These are phyloP conservation scores for Venustaconcha ellipsiformis DNA, from an alignment of 1,140 invertebrate species.

Conservation along the genomic window DNA sequence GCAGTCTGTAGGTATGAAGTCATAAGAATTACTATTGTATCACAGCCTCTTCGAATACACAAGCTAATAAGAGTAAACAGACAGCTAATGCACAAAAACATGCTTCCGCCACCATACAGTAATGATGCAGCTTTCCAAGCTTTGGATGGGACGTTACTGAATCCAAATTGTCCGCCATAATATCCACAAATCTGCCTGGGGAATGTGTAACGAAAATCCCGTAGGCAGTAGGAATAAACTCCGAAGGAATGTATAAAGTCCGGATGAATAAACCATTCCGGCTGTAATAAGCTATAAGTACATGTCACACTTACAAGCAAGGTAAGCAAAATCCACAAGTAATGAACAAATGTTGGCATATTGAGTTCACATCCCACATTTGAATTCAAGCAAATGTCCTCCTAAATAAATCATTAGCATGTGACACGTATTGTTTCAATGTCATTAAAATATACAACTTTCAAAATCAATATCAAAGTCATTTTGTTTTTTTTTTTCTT, in stretches of 20 bases:
- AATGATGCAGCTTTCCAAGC: slow-evolving; percentile 60
- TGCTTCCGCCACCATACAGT: slow-evolving; percentile 59
- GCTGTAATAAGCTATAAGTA: slow-evolving; percentile 58
- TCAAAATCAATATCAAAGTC: no score
- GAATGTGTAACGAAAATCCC: slow-evolving; percentile 1
- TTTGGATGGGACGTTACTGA: slow-evolving; percentile 47
- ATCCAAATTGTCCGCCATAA: slow-evolving; percentile 53
- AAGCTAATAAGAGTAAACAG: slow-evolving; percentile 33
- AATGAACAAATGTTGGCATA: slow-evolving; percentile 19
- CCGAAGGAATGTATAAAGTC: slow-evolving; percentile 44
- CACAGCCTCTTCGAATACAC: slow-evolving; percentile 19
- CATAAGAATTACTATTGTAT: slow-evolving; percentile 21
- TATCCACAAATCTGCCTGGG: slow-evolving; percentile 39
- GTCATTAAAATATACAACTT: no score
- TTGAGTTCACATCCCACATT: no score
- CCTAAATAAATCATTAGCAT: no score
- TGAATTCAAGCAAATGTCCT: no score
- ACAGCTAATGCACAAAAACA: slow-evolving; percentile 47
- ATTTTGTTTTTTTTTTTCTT: no score
- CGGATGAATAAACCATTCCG: slow-evolving; percentile 58
- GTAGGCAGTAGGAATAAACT: slow-evolving; percentile 36
- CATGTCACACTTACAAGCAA: slow-evolving; percentile 50
- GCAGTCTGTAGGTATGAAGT: slow-evolving; percentile 27
- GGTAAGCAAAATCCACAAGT: slow-evolving; percentile 57
- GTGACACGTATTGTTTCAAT: no score